Evolutionary conservation across 1,140 invertebrate species (phyloP), one percentile per base, ranked within the genome.

Genomic region (Lepidurus apus): DNA sequence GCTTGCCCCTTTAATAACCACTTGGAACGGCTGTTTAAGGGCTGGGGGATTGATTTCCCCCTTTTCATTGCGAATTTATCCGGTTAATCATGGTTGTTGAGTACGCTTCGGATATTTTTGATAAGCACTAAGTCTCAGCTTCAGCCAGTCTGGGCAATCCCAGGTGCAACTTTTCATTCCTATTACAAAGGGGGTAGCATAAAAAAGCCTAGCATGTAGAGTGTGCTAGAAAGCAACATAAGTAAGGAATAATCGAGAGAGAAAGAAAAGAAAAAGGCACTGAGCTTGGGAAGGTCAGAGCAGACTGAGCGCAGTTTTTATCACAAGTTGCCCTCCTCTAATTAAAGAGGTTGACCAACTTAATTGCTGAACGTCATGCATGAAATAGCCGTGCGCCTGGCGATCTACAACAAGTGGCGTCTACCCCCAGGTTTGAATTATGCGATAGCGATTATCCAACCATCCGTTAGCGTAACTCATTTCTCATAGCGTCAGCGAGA

Each of bases 131-230:
- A 34, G 34, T 34, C 34, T 65, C 53, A 65, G 17, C 13, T 47
- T 65, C 21, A n/a, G 21, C 53, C 21, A 17, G 53, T 65, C 17
- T 13, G 53, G 53, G 53, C 53, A 65, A 7, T 65, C 53, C 53
- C 53, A 65, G 53, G 53, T 65, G 53, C 53, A 65, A 65, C 53
- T 65, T 65, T 9, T 65, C 13, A 65, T 65, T 65, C 53, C 21
- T 21, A 65, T 34, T 3, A 34, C 21, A 13, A 21, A n/a, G 21
- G 10, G 53, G 17, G 53, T 21, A n/a, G 0, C 53, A 65, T 21
- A 65, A 9, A 65, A 21, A 21, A 17, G 21, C 21, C 53, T 65
- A 34, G 34, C 34, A 4, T 34, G 4, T 34, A 34, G 34, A 34
- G 3, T 34, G 34, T 4, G 34, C 4, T 34, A 4, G 34, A 34